Conservation (phyloP, 2,113 vertebrate genomes). For the sheep (Ovis aries) region ARS-UI_Ramb_v3.0 NC_056059.1:37792501-37793000, state of each 20-base stretch:
- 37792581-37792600: too few species aligned
- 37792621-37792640: background rate
- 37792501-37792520: background rate
- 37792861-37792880: background rate
- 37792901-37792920: background rate
- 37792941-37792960: background rate
- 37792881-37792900: slow-evolving; percentile 14
- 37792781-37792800: background rate
- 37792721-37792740: background rate
- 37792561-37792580: background rate
- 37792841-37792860: background rate
- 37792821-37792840: background rate
- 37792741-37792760: background rate
- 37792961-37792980: background rate
- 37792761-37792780: background rate
- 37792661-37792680: background rate
- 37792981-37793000: slow-evolving; percentile 9
- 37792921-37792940: background rate
- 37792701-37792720: background rate
- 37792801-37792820: background rate
- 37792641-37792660: background rate
- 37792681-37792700: background rate
- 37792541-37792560: background rate
- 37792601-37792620: background rate
- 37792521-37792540: background rate